phyloP scores from a whole-genome alignment of 2,797 vertebrate genomes.

The Sparidentex hasta region DNA sequence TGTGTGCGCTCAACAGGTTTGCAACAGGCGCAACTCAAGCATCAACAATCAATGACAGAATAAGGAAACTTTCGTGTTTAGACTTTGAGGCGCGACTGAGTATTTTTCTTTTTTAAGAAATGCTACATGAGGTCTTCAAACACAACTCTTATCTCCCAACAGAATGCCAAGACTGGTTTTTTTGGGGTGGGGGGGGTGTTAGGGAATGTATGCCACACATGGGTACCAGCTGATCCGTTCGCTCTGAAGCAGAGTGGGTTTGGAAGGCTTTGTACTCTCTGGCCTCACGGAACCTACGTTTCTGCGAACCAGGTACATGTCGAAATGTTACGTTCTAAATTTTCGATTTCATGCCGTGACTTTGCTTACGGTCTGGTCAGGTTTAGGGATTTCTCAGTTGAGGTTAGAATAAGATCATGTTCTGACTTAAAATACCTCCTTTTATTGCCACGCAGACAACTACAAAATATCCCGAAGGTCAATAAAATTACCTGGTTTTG shows the following conservation, averaged over 20 bases:
- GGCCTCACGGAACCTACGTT: no score
- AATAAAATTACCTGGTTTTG: no score
- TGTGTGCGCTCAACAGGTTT: background rate
- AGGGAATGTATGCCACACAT: conserved; percentile 18
- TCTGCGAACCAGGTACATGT: no score
- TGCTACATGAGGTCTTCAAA: background rate
- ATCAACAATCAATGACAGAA: background rate
- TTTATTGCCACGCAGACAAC: no score
- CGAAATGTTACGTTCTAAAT: no score
- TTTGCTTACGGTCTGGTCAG: no score
- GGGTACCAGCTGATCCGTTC: conserved; percentile 23
- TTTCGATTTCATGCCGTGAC: no score
- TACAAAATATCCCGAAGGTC: no score
- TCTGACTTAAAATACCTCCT: no score
- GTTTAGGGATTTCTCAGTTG: no score
- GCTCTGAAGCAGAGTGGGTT: background rate
- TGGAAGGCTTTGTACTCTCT: background rate
- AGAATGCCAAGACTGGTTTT: background rate
- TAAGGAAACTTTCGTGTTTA: background rate
- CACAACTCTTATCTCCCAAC: background rate
- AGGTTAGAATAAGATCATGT: no score
- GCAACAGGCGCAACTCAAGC: background rate
- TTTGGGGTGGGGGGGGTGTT: background rate
- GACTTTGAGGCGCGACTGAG: conserved; percentile 3
- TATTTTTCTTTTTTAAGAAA: background rate